Evolutionary conservation across 2,888 invertebrate genomes (phyloP).

Genomic region (Bibio marci): DNA sequence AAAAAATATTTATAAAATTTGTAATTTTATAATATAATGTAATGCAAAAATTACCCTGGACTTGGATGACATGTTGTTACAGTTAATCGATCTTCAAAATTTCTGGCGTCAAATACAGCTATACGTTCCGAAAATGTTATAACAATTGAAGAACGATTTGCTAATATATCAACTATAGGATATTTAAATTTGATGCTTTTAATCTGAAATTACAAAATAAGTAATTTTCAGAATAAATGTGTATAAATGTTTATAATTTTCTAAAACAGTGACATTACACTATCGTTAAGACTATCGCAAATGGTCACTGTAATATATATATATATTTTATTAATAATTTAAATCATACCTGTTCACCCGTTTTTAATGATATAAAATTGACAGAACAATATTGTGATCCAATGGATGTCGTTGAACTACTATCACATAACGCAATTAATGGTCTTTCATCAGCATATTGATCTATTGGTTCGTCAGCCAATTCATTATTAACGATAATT

Average conservation of each 20-base stretch:
- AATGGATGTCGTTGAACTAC: constrained; percentile 39
- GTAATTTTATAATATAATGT: background rate
- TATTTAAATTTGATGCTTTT: constrained; percentile 88
- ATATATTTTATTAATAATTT: no score
- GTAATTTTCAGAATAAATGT: no score
- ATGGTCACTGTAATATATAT: constrained; percentile 22
- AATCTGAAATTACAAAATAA: constrained; percentile 31
- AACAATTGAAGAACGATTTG: constrained; percentile 76
- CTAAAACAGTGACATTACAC: constrained; percentile 10
- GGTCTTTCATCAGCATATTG: constrained; percentile 65
- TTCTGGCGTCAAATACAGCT: constrained; percentile 78
- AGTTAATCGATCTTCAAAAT: constrained; percentile 69
- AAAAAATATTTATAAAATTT: no score
- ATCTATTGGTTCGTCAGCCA: constrained; percentile 33
- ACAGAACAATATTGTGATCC: constrained; percentile 63
- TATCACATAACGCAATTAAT: constrained; percentile 79
- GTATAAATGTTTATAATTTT: no score
- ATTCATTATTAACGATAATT: constrained; percentile 20
- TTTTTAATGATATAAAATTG: constrained; percentile 61
- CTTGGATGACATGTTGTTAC: constrained; percentile 82
- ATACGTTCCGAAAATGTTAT: constrained; percentile 80
- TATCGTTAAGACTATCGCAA: constrained; percentile 2
- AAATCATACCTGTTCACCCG: constrained; percentile 25
- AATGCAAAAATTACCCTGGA: constrained; percentile 31
- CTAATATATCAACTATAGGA: constrained; percentile 69